A percentile compares a stretch with the other conserved stretches of the same genome.
These are phyloP conservation scores for Antechinus flavipes DNA, from an alignment of 2,113 vertebrate species.

Conservation along the genomic window DNA sequence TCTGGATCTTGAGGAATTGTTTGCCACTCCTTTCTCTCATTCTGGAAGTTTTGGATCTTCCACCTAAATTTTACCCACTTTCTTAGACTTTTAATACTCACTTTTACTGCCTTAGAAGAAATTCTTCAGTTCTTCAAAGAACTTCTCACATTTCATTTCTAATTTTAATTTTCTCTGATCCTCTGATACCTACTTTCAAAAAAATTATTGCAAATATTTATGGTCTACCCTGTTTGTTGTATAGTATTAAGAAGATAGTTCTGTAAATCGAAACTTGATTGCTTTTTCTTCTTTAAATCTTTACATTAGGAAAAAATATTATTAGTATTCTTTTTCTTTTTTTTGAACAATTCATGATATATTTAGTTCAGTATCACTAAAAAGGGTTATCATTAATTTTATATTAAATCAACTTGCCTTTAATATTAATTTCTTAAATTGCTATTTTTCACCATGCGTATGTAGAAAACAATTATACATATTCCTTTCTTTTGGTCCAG, in stretches of 20 bases:
- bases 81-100: neutral
- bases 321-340: too few species aligned
- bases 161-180: slow-evolving; percentile 12
- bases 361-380: neutral
- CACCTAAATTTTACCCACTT: slow-evolving; percentile 8
- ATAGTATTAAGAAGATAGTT: too few species aligned
- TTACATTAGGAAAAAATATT: neutral
- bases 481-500: neutral
- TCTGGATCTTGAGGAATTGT: neutral
- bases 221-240: too few species aligned
- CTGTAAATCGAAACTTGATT: too few species aligned
- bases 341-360: too few species aligned
- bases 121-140: too few species aligned
- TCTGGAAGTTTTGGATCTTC: slow-evolving; percentile 6
- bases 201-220: neutral
- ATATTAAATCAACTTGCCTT: neutral
- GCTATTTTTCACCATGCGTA: neutral
- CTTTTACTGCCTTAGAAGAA: neutral
- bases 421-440: neutral
- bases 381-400: neutral
- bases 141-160: slow-evolving; percentile 35
- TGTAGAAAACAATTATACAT: neutral
- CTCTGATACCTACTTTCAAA: neutral
- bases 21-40: neutral
- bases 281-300: slow-evolving; percentile 6